phyloP scores from a whole-genome alignment of 2,797 vertebrate species.

The Hafferia zeledoni region DNA sequence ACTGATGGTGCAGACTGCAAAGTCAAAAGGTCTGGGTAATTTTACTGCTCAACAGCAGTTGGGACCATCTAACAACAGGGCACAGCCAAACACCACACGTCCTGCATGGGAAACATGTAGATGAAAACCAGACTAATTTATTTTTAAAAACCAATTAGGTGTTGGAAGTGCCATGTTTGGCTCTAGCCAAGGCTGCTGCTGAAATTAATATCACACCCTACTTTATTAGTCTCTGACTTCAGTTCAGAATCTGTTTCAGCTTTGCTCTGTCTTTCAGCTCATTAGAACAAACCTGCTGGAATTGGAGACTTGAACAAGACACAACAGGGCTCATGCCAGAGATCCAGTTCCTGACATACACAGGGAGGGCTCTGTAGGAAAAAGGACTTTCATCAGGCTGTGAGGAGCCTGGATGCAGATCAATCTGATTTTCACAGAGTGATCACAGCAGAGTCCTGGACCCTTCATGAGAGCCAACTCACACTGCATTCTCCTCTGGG shows the following conservation, averaged over 20 bases:
- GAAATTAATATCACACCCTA: constrained; percentile 65
- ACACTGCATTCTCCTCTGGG: background rate
- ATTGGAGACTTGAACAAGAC: background rate
- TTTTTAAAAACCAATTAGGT: constrained; percentile 62
- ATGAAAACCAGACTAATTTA: constrained; percentile 60
- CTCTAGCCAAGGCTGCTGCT: constrained; percentile 48
- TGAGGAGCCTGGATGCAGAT: background rate
- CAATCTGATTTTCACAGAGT: background rate
- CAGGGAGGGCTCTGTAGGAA: background rate
- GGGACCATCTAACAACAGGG: constrained; percentile 38
- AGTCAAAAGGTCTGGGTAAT: constrained; percentile 49
- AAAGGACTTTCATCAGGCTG: background rate
- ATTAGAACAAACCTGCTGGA: constrained; percentile 60
- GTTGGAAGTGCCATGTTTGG: constrained; percentile 24
- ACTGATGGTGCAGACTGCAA: background rate
- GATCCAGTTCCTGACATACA: background rate
- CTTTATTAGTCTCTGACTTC: constrained; percentile 55
- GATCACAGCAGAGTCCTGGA: background rate
- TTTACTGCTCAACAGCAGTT: background rate
- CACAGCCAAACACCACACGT: background rate
- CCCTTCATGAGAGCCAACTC: background rate
- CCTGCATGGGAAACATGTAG: constrained; percentile 28
- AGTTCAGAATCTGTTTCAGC: constrained; percentile 39
- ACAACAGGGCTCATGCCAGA: background rate
- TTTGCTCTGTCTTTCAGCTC: constrained; percentile 52